Evolutionary conservation across 2,888 invertebrate species (phyloP).

Genomic region (Teleogryllus oceanicus): DNA sequence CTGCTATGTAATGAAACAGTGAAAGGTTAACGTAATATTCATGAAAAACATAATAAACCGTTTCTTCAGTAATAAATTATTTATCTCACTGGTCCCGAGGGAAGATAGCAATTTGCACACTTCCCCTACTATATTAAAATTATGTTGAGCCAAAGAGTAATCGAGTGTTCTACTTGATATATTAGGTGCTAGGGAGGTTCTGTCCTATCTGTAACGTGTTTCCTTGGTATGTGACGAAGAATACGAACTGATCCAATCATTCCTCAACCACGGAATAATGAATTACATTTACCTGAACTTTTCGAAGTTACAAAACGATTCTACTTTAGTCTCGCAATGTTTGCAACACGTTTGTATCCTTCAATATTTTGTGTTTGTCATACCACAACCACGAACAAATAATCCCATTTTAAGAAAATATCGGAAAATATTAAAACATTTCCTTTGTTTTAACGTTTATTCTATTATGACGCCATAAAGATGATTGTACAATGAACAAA

Average conservation of each 20-base stretch:
- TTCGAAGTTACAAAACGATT: neutral
- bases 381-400: neutral
- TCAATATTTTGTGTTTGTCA: neutral
- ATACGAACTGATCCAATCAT: too few species aligned
- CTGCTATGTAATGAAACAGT: neutral
- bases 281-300: too few species aligned
- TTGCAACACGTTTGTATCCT: neutral
- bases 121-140: neutral
- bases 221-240: too few species aligned
- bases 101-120: neutral
- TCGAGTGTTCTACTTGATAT: neutral
- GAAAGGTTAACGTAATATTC: neutral
- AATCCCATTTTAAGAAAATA: neutral
- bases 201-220: too few species aligned
- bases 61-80: neutral
- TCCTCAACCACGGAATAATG: too few species aligned
- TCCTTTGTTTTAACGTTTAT: neutral
- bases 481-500: neutral
- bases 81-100: neutral
- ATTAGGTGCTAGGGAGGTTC: neutral
- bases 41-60: neutral
- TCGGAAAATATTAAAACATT: neutral
- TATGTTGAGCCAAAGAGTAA: neutral
- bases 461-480: neutral
- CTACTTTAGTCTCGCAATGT: neutral